phyloP scores from a whole-genome alignment of 2,113 vertebrate species.

The Larimichthys polyactis region DNA sequence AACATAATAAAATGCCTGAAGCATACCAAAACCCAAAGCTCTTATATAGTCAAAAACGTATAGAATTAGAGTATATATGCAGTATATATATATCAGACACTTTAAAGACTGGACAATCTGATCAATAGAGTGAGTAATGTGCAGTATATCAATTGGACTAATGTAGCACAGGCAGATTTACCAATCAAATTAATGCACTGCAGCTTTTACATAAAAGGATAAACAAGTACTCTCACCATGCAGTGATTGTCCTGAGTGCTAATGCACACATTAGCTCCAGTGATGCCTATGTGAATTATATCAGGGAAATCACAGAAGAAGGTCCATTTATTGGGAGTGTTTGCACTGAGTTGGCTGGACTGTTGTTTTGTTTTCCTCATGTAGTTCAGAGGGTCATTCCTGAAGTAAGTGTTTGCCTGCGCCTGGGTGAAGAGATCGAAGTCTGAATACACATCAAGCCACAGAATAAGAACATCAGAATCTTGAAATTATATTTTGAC shows the following conservation, averaged over 20 bases:
- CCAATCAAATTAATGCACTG: slow-evolving; percentile 45
- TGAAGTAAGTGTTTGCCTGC: slow-evolving; percentile 67
- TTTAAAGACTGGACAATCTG: slow-evolving; percentile 20
- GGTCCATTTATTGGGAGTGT: slow-evolving; percentile 75
- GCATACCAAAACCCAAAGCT: slow-evolving; percentile 23
- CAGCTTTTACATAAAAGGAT: slow-evolving; percentile 42
- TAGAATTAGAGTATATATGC: slow-evolving; percentile 14
- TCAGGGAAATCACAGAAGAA: slow-evolving; percentile 92
- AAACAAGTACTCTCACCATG: slow-evolving; percentile 85
- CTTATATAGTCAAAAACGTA: slow-evolving; percentile 7
- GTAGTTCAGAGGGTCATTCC: slow-evolving; percentile 57
- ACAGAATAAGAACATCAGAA: not conserved
- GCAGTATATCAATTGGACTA: slow-evolving; percentile 17
- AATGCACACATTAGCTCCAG: slow-evolving; percentile 83
- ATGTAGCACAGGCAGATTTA: slow-evolving; percentile 56
- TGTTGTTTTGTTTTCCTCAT: slow-evolving; percentile 50
- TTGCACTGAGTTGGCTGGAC: not conserved
- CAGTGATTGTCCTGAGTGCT: slow-evolving; percentile 89
- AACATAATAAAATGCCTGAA: slow-evolving; percentile 44
- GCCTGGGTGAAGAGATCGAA: slow-evolving; percentile 55
- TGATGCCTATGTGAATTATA: slow-evolving; percentile 89
- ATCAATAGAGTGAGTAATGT: slow-evolving; percentile 5
- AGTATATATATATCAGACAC: not conserved
- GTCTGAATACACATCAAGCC: not conserved
- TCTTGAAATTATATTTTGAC: not conserved